Evolutionary conservation across 2,113 vertebrate species (phyloP), one percentile per base, ranked within the genome.

Genomic region (Ornithorhynchus anatinus): DNA sequence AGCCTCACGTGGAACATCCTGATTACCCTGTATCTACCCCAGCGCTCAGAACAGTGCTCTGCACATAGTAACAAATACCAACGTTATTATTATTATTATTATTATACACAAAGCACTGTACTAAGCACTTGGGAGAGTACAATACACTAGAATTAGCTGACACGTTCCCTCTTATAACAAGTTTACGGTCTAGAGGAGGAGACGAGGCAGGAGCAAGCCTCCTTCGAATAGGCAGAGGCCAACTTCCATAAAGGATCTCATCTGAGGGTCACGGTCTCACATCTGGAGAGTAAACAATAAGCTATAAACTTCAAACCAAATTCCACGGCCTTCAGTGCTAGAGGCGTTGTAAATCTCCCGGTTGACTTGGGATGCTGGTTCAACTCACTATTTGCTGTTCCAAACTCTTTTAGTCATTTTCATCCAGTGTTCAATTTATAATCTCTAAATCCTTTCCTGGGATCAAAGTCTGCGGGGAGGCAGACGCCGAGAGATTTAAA

Each of bases 381-480:
- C 82, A 88, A 91, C 74, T 86, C 84, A 84, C 80, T 90, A 85
- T 81, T 89, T 85, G 75, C 81, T 86, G 44, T 76, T 88, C 77
- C 72, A 53, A 80, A 78, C 54, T 75, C 70, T 84, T 56, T 62
- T 45, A 72, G 37, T 25, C 72, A 71, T 86, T 86, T 82, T 83
- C 60, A 66, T 89, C 74, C 84, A 87, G 82, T 71, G 66, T 68
- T 86, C 85, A 83, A 90, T 91, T 88, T 91, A 86, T 90, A 88
- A 79, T 76, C 65, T 67, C 44, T 84, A 86, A 91, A 87, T 88
- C 81, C 58, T 76, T 75, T 86, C 75, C 81, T 60, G 71, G 82
- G 72, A 90, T 79, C 78, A 77, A 86, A 86, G 67, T 71, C 75
- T 82, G 82, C 58, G 36, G 80, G 51, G 75, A 85, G 40, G 42